These are phyloP conservation scores for Lasius fuliginosus DNA, from an alignment of 2,888 invertebrate genomes.

Conservation along the genomic window DNA sequence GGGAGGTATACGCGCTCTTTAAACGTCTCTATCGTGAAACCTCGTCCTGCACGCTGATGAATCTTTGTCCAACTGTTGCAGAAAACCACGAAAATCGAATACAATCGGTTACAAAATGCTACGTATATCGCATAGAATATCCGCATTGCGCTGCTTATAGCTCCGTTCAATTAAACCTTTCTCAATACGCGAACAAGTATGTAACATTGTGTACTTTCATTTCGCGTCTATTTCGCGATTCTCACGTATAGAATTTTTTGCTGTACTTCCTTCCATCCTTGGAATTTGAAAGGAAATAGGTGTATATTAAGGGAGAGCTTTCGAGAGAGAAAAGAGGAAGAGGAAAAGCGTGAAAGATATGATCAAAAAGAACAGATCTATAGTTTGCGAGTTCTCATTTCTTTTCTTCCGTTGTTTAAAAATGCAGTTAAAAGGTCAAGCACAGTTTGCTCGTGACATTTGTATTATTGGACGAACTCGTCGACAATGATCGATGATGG, in stretches of 20 bases:
- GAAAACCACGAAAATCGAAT: background rate
- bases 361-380: slow-evolving; percentile 8
- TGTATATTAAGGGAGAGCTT: background rate
- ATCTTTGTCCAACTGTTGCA: background rate
- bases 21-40: slow-evolving; percentile 16
- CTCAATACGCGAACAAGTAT: background rate
- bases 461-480: background rate
- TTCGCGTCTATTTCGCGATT: background rate
- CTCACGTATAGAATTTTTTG: background rate
- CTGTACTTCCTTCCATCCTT: background rate
- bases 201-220: background rate
- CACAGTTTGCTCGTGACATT: background rate
- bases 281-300: slow-evolving; percentile 4
- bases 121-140: background rate
- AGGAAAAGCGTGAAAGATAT: background rate
- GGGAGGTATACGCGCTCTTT: slow-evolving; percentile 52
- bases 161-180: slow-evolving; percentile 20
- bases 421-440: background rate
- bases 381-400: background rate
- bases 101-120: background rate
- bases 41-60: background rate
- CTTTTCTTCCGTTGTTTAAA: background rate
- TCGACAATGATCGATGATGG: background rate
- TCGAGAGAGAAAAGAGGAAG: background rate
- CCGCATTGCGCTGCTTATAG: background rate